These are phyloP conservation scores for Ruditapes philippinarum DNA, from an alignment of 1,140 invertebrate species.

Conservation along the genomic window DNA sequence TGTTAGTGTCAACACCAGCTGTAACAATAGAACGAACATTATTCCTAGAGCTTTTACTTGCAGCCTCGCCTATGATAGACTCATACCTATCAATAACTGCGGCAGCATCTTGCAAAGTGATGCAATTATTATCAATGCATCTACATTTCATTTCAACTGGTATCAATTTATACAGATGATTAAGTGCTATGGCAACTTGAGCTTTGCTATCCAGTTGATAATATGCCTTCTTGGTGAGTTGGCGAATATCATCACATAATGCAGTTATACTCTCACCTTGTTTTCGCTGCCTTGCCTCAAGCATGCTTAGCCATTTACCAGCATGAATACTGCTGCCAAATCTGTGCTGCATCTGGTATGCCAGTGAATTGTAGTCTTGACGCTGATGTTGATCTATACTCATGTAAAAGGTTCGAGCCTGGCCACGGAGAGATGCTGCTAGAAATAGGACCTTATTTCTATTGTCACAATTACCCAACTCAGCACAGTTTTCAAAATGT, in stretches of 20 bases:
- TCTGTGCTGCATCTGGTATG: not conserved
- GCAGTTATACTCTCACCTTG: not conserved
- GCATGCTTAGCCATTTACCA: constrained; percentile 3
- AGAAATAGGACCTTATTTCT: not conserved
- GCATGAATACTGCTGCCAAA: constrained; percentile 25
- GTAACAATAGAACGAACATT: not conserved
- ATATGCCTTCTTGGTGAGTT: constrained; percentile 41
- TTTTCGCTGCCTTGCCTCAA: not conserved
- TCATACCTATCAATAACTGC: constrained; percentile 53
- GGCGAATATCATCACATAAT: constrained; percentile 31
- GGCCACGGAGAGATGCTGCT: not conserved
- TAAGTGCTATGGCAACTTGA: constrained; percentile 2
- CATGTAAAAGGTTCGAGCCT: not conserved
- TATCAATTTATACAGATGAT: constrained; percentile 4
- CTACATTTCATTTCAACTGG: constrained; percentile 47
- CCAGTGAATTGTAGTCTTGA: not conserved
- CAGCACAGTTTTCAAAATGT: constrained; percentile 59
- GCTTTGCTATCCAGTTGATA: not conserved
- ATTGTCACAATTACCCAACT: constrained; percentile 36
- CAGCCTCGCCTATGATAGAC: not conserved
- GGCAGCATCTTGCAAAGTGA: constrained; percentile 12
- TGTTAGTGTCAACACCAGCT: not conserved
- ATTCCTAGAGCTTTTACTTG: not conserved
- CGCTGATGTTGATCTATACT: not conserved
- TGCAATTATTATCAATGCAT: constrained; percentile 23